Base-by-base conservation (phyloP, 2,888 invertebrate species). In the Patella ulyssiponensis region DNA sequence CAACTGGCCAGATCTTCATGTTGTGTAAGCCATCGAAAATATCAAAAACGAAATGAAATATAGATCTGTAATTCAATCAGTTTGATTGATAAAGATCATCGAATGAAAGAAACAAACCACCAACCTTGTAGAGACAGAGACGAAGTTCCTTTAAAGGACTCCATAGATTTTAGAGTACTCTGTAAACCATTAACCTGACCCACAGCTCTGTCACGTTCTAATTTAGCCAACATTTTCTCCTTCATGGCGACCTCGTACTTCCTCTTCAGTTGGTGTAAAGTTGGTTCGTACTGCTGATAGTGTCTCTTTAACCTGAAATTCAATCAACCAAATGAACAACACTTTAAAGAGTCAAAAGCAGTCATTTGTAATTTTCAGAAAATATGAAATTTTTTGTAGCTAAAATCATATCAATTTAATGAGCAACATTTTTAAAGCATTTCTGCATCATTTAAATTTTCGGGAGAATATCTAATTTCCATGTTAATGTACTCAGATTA, bases 231-330 rank as follows among this genome's bases (percentile, higher is more conserved):
- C 91, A 91, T 91, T 80, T 92, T 92, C 83, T 92, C 92, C 80
- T 90, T 91, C 90, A 92, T 91, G 11, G 92, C 92, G 0, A 88
- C 85, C 80, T 92, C 91, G 81, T 92, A 92, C 79, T 91, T 91
- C 77, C 85, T 86, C 82, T 91, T 91, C 77, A 92, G 84, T 75
- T 91, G 89, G 74, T 89, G 87, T 52, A 92, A 82, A 11, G 90
- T 90, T 7, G 92, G 92, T 77, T 92, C 91, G 81, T 91, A 92
- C 69, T 90, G 87, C 9, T 86, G 80, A 79, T 91, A 92, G 81
- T 92, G 92, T 20, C 87, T 86, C 85, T 91, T 90, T 71, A 92
- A 79, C 77, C 91, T 91, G 81, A 44, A 71, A 74, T 27, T 4
- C 11, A 53, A 71, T 12, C 5, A 54, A 5, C 9, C 44, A 44